Percentiles rank a stretch among this genome's conserved stretches.
These are phyloP conservation scores for Elachura formosa DNA, from an alignment of 2,113 vertebrate genomes.

Conservation along the genomic window DNA sequence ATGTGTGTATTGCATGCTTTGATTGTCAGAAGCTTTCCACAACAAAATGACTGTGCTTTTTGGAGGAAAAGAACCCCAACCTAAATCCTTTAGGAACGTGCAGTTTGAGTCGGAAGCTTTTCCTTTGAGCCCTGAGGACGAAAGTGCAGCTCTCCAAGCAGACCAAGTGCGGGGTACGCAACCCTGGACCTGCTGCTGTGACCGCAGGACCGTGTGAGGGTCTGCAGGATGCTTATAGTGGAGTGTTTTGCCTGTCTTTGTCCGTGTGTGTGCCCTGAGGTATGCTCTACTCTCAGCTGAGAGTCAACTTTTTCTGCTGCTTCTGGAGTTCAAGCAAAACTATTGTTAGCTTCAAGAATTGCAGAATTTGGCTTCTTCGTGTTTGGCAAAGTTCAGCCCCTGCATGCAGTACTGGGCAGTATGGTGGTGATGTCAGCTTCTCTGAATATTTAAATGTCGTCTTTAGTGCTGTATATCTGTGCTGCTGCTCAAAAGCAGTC, in stretches of 20 bases:
- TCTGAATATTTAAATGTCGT: not conserved
- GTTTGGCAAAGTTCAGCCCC: not conserved
- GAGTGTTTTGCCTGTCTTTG: not conserved
- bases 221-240: not conserved
- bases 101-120: not conserved
- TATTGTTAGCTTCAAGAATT: not conserved
- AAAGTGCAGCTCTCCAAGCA: not conserved
- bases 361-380: not conserved
- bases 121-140: not conserved
- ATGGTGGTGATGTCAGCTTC: not conserved
- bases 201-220: rapidly evolving
- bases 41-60: not conserved
- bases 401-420: not conserved
- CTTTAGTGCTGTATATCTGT: not conserved
- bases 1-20: not conserved
- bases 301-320: not conserved
- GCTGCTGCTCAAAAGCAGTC: not conserved
- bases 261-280: not conserved
- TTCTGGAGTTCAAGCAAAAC: not conserved
- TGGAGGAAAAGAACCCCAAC: not conserved
- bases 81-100: not conserved
- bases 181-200: not conserved
- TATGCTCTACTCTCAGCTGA: not conserved
- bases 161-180: not conserved
- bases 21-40: not conserved